These are phyloP conservation scores for Drosophila insularis DNA, from an alignment of 1,140 invertebrate genomes.

Conservation along the genomic window DNA sequence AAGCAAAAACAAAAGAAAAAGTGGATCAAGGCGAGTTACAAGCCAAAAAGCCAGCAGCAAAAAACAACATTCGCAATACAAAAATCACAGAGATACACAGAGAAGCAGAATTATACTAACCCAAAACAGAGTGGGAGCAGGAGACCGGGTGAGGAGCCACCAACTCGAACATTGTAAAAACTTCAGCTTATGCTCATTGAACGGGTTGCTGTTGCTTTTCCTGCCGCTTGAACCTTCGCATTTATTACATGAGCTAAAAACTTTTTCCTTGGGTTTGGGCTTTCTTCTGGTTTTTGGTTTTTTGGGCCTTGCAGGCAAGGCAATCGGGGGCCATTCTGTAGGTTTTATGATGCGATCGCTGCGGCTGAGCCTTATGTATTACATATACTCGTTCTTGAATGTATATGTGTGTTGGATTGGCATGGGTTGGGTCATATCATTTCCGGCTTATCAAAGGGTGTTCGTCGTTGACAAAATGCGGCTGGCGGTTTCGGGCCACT, in stretches of 20 bases:
- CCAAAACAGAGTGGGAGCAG: slow-evolving; percentile 27
- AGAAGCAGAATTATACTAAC: neutral
- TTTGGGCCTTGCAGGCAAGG: slow-evolving; percentile 32
- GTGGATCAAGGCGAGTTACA: slow-evolving; percentile 72
- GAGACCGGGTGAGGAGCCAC: neutral
- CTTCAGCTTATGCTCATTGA: slow-evolving; percentile 65
- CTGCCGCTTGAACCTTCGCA: slow-evolving; percentile 45
- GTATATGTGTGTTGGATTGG: slow-evolving; percentile 18
- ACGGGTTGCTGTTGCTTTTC: slow-evolving; percentile 25
- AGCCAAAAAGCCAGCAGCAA: slow-evolving; percentile 32
- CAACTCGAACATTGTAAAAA: slow-evolving; percentile 29
- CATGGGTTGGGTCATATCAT: slow-evolving; percentile 42
- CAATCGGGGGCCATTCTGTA: slow-evolving; percentile 55
- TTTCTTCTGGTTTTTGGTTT: slow-evolving; percentile 21
- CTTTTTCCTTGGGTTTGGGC: slow-evolving; percentile 32
- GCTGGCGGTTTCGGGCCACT: slow-evolving; percentile 42
- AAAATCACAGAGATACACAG: slow-evolving; percentile 33
- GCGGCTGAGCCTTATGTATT: slow-evolving; percentile 22
- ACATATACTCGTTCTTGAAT: slow-evolving; percentile 3
- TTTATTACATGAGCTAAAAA: slow-evolving; percentile 73
- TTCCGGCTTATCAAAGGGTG: slow-evolving; percentile 66
- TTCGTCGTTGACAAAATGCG: slow-evolving; percentile 69
- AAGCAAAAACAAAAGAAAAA: slow-evolving; percentile 23
- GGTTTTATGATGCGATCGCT: slow-evolving; percentile 75
- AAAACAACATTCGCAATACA: slow-evolving; percentile 43